Base-by-base conservation (phyloP, 1,140 invertebrate species). In the Heliothis subflexa region DNA sequence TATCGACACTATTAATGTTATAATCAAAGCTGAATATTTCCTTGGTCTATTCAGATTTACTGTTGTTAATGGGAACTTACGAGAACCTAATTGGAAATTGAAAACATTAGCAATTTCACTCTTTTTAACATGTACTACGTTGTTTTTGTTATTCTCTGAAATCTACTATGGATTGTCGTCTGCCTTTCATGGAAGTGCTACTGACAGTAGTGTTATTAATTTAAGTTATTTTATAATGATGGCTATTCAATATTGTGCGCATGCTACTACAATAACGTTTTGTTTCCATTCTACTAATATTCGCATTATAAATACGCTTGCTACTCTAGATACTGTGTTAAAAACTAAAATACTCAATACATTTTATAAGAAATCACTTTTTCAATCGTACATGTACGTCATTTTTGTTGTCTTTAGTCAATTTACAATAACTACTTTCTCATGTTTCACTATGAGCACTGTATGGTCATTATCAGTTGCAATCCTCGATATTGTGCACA, bases 271-370 rank as follows among this genome's bases (percentile, higher is more conserved):
- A 21, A 16, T 13, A 11, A 47, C 62, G 4, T 66, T 66, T 10
- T 47, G 45, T 13, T 10, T 66, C n/a, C 47, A 66, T 16, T 10
- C 14, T 18, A 66, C 18, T 47, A 66, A 66, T n/a, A 66, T 66
- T 40, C 40, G 40, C 62, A 66, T 66, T 5, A 66, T 66, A 3
- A 66, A 40, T 66, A 66, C 40, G 3, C 62, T 66, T 66, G 62
- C 62, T 47, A 49, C 47, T 40, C 11, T 66, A 21, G 62, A 66
- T 7, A 66, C 16, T 2, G 18, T 66, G 40, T 66, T 66, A n/a
- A 40, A 66, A 66, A 33, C 47, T 0, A n/a, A 11, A 16, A 66
- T 47, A 21, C 18, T 47, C 7, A 47, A 16, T 47, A 49, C 18
- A 14, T 66, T 66, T 47, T 66, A 66, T 10, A 49, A 11, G 16